Percentiles rank a stretch among this genome's conserved stretches.
phyloP scores from a whole-genome alignment of 23 tunicate genomes.

The Corella eumyota region DNA sequence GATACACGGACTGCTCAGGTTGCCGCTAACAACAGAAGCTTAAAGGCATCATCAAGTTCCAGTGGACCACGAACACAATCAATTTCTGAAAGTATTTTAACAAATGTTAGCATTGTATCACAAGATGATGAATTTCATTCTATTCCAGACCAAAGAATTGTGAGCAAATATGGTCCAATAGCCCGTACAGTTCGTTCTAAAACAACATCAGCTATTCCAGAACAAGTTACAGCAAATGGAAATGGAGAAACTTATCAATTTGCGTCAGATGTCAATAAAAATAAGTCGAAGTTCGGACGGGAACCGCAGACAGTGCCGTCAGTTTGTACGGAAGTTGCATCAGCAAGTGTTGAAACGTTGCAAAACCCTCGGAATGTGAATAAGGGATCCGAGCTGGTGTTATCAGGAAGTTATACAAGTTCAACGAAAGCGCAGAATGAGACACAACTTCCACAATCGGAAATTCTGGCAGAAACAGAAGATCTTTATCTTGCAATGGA shows the following conservation, averaged over 20 bases:
- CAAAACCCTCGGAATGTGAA: not conserved
- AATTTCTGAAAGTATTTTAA: too few species aligned
- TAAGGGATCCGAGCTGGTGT: slow-evolving; percentile 1
- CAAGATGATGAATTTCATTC: slow-evolving; percentile 71
- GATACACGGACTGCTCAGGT: slow-evolving; percentile 37
- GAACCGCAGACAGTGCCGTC: not conserved
- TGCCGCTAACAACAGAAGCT: slow-evolving; percentile 1
- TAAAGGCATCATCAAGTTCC: not conserved
- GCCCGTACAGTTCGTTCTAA: slow-evolving; percentile 70
- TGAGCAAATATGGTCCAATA: slow-evolving; percentile 86
- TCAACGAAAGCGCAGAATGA: too few species aligned
- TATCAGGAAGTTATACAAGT: too few species aligned
- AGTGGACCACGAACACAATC: too few species aligned
- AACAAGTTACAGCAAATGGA: slow-evolving; percentile 60
- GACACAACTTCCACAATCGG: slow-evolving; percentile 1
- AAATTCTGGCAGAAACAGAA: slow-evolving; percentile 32
- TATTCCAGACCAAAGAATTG: slow-evolving; percentile 63
- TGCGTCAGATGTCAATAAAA: slow-evolving; percentile 24
- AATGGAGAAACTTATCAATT: slow-evolving; percentile 21
- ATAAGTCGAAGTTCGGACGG: slow-evolving; percentile 13
- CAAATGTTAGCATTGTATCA: not conserved
- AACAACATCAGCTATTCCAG: slow-evolving; percentile 46
- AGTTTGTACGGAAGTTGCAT: slow-evolving; percentile 47
- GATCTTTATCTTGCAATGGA: slow-evolving; percentile 71
- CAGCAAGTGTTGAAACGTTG: slow-evolving; percentile 5